Percentiles rank a stretch among this genome's conserved stretches.
Evolutionary conservation across 2,888 invertebrate species (phyloP).

Genomic region (Galerucella nymphaeae): DNA sequence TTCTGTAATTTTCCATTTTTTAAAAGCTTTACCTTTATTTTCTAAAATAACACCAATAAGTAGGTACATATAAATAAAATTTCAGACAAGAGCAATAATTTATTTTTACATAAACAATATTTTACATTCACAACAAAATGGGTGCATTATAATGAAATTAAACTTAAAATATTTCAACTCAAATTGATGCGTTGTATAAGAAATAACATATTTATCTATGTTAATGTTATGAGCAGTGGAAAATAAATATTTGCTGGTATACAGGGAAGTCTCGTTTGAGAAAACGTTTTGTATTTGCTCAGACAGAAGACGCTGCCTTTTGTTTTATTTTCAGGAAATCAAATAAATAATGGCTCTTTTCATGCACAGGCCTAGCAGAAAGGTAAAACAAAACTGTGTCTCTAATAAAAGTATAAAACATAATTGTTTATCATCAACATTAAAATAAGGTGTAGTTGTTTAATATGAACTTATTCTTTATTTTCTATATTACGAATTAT

Average conservation of each 20-base stretch:
- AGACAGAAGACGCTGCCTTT: too few relatives aligned
- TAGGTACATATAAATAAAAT: not conserved
- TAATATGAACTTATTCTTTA: not conserved
- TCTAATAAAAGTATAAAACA: not conserved
- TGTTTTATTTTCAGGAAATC: too few relatives aligned
- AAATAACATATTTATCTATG: not conserved
- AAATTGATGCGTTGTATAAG: not conserved
- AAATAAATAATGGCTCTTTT: too few relatives aligned
- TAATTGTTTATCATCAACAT: not conserved
- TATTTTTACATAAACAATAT: slow-evolving; percentile 29
- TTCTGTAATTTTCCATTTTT: too few relatives aligned
- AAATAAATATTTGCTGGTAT: not conserved
- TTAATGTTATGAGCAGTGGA: not conserved
- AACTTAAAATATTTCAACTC: slow-evolving; percentile 15
- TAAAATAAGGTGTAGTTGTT: not conserved
- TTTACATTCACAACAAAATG: slow-evolving; percentile 21
- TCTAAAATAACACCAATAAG: not conserved
- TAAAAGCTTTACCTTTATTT: too few relatives aligned
- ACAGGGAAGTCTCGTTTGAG: too few relatives aligned
- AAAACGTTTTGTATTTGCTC: not conserved
- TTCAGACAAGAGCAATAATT: slow-evolving; percentile 16
- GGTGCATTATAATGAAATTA: slow-evolving; percentile 11
- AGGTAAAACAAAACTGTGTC: not conserved
- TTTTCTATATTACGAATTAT: not conserved
- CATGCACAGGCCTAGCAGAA: not conserved